These are phyloP conservation scores for Stegodyphus mimosarum DNA, from an alignment of 1,140 invertebrate species.

Conservation along the genomic window DNA sequence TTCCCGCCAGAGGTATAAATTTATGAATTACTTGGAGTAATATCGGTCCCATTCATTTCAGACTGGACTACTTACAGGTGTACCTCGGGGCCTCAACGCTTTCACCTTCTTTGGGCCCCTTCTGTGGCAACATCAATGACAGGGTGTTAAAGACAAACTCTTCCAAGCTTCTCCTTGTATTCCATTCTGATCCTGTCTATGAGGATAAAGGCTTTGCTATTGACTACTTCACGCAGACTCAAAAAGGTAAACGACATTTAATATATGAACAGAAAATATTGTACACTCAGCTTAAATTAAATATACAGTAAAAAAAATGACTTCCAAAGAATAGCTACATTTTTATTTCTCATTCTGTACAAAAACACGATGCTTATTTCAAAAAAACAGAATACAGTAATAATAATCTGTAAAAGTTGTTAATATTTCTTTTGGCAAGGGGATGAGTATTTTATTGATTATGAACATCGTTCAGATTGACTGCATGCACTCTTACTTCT, in stretches of 20 bases:
- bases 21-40: not conserved
- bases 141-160: conserved; percentile 57
- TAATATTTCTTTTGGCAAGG: no score
- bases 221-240: conserved; percentile 50
- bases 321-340: no score
- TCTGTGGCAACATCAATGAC: conserved; percentile 59
- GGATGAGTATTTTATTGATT: no score
- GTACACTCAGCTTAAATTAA: no score
- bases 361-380: no score
- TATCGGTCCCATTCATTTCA: conserved; percentile 19
- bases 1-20: no score
- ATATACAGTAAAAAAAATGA: no score
- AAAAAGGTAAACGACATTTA: not conserved
- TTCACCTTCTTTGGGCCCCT: conserved; percentile 33
- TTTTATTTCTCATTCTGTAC: no score
- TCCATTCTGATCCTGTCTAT: conserved; percentile 61
- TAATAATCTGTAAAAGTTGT: no score
- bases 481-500: no score
- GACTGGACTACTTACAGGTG: conserved; percentile 56
- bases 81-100: conserved; percentile 22
- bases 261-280: not conserved
- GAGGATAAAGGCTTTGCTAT: conserved; percentile 61
- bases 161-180: conserved; percentile 47
- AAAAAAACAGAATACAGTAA: no score
- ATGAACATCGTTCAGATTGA: no score